Percentiles rank a stretch among this genome's conserved stretches.
phyloP scores from a whole-genome alignment of 2,888 invertebrate species.

The Lacanobia wlatinum region DNA sequence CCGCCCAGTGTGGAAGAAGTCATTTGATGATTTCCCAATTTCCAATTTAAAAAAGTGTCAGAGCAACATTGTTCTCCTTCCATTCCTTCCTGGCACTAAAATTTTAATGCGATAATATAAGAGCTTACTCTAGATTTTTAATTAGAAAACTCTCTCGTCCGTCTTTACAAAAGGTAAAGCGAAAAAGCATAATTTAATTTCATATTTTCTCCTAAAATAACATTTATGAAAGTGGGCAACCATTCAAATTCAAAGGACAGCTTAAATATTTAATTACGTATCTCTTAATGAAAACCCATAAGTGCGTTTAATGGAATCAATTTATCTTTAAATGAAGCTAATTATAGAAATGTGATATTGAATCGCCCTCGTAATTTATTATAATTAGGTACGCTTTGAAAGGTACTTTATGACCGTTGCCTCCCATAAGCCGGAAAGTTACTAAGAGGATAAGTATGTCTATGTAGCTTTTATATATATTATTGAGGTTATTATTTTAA shows the following conservation, averaged over 20 bases:
- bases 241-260: neutral
- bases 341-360: neutral
- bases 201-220: neutral
- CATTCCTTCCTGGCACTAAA: too few species aligned
- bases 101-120: too few species aligned
- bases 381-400: neutral
- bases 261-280: neutral
- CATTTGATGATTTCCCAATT: too few species aligned
- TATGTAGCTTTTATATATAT: neutral
- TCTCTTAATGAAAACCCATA: neutral
- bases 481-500: too few species aligned
- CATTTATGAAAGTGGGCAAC: neutral
- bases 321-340: neutral
- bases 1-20: too few species aligned
- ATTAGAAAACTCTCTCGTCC: too few species aligned
- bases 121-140: too few species aligned
- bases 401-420: neutral
- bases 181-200: neutral
- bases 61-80: too few species aligned
- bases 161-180: too few species aligned
- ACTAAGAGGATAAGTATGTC: neutral
- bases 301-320: neutral
- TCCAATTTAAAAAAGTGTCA: too few species aligned
- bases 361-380: neutral
- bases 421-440: neutral